Evolutionary conservation across 2,113 vertebrate genomes (phyloP), one percentile per base, ranked within the genome.

Genomic region (Vombatus ursinus): DNA sequence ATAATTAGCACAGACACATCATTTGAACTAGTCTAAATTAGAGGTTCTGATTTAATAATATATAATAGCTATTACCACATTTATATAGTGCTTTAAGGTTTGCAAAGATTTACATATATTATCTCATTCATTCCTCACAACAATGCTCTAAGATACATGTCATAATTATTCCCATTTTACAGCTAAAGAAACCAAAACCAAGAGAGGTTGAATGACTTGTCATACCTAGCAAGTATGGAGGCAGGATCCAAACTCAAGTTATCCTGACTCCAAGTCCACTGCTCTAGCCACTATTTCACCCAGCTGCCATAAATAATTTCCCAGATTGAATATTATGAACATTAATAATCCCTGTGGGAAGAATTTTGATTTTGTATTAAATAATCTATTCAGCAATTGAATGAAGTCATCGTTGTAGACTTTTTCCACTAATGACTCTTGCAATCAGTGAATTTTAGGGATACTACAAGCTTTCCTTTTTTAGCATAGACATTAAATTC

Each of bases 351-450:
- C 25, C 94, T 31, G 47, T 44, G 19, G 19, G 93, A 93, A 96
- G 92, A 19, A 96, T n/a, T 53, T 91, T 10, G 68, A 50, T 94
- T 96, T 10, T 89, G 37, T 95, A 90, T 28, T 96, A 96, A 96
- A 92, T 96, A 61, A 77, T 50, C 93, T 84, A 90, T 48, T 91
- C 52, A 95, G 61, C 93, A 90, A 25, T 37, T 94, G 54, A 77
- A 94, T 92, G 49, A 90, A 31, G 26, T 91, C 68, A n/a, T 92
- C 50, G 54, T 9, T 51, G 50, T 94, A 37, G 26, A n/a, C 77
- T 97, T 97, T 95, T 90, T 48, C 95, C 84, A 93, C 14, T 90
- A 92, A 57, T 95, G 90, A 96, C 48, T 96, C 53, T 44, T 22
- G 8, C 91, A 92, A 92, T 50, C 37, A 94, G 57, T 94, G 53